Conservation (phyloP, 2,797 vertebrate species). For the Mus minutoides region DNA sequence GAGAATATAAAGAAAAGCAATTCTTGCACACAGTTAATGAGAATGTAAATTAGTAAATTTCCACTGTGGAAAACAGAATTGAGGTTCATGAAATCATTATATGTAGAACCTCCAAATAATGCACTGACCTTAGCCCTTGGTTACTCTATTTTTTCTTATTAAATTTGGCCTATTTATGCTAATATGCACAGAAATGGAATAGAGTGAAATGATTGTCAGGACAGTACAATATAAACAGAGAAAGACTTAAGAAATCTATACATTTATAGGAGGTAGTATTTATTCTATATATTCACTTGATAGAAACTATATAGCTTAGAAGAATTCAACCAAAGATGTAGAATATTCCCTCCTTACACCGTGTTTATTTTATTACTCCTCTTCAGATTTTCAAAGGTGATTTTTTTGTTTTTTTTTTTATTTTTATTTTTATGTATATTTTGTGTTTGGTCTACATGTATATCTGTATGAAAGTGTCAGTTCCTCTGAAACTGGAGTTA, state of each 20-base stretch:
- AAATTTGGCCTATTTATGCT: not conserved
- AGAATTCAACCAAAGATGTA: not conserved
- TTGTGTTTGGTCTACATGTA: not conserved
- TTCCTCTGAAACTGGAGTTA: not conserved
- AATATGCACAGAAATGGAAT: not conserved
- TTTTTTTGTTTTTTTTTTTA: not conserved
- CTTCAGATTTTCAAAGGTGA: not conserved
- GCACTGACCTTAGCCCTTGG: not conserved
- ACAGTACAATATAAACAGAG: not conserved
- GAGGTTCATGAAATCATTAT: not conserved
- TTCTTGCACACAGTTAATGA: not conserved
- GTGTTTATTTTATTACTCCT: not conserved
- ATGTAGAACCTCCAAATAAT: not conserved
- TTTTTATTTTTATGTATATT: not conserved
- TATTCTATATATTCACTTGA: not conserved
- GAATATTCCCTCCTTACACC: not conserved
- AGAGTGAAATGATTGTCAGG: not conserved
- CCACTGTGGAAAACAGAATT: not conserved
- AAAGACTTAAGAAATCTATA: not conserved
- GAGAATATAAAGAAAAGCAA: not conserved
- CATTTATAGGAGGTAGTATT: not conserved
- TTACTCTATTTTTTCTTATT: not conserved
- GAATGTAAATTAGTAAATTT: constrained; percentile 1
- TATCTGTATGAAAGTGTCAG: not conserved
- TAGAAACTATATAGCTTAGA: not conserved